Evolutionary conservation across 2,888 invertebrate species (phyloP).

Genomic region (Liposcelis brunnea): DNA sequence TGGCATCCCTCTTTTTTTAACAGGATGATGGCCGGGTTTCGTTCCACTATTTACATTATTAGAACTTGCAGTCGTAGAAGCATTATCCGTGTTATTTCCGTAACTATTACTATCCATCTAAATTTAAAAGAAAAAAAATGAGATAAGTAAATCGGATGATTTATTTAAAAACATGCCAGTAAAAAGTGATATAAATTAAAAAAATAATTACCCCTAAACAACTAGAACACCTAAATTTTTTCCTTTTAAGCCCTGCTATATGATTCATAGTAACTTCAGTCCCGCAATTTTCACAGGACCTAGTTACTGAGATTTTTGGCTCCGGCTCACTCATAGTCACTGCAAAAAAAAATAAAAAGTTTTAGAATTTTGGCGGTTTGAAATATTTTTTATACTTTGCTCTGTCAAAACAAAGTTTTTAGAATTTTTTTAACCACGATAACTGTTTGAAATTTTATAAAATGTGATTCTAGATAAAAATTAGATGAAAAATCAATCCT

Average conservation of each 20-base stretch:
- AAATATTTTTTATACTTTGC: neutral
- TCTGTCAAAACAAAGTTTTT: no score
- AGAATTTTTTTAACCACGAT: no score
- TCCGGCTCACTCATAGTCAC: slow-evolving; percentile 10
- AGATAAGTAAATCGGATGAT: no score
- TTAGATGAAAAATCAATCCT: no score
- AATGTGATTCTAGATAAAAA: no score
- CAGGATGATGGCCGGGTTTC: slow-evolving; percentile 46
- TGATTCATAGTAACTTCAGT: slow-evolving; percentile 28
- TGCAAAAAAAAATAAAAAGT: neutral
- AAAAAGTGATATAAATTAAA: no score
- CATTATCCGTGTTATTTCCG: no score
- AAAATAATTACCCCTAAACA: neutral
- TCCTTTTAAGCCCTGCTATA: slow-evolving; percentile 27
- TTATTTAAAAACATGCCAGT: no score
- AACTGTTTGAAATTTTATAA: no score
- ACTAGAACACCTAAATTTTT: slow-evolving; percentile 19
- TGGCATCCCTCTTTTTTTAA: slow-evolving; percentile 65
- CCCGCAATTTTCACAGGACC: slow-evolving; percentile 27
- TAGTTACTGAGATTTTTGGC: slow-evolving; percentile 9
- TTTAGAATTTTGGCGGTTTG: neutral
- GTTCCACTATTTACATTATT: slow-evolving; percentile 19
- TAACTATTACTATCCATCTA: no score
- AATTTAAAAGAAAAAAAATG: no score
- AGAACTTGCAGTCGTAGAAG: no score